Conservation (phyloP, 2,797 vertebrate species). For the Hapalemur alaotrensis region DNA sequence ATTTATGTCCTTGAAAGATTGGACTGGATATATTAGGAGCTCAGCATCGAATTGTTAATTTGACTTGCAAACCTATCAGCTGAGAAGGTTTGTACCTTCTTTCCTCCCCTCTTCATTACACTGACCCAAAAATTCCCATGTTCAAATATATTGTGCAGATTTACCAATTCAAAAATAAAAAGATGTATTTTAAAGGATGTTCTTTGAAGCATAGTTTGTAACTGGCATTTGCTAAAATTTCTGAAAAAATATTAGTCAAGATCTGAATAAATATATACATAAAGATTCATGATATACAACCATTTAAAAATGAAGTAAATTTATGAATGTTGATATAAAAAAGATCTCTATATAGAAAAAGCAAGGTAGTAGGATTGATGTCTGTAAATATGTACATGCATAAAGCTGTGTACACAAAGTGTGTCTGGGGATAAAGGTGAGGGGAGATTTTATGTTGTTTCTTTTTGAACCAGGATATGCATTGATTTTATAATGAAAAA, state of each 20-base stretch:
- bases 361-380: background rate
- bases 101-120: background rate
- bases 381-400: background rate
- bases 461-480: background rate
- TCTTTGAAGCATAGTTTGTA: background rate
- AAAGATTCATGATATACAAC: background rate
- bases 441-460: background rate
- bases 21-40: background rate
- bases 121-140: background rate
- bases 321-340: background rate
- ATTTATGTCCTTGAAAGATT: background rate
- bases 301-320: slow-evolving; percentile 9
- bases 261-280: background rate
- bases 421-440: background rate
- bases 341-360: background rate
- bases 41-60: background rate
- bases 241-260: background rate
- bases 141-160: background rate
- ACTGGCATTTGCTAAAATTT: background rate
- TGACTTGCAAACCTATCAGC: background rate
- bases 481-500: slow-evolving; percentile 38
- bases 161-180: background rate
- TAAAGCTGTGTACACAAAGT: background rate
- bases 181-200: background rate
- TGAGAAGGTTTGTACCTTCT: background rate